A percentile compares a stretch with the other conserved stretches of the same genome.
Evolutionary conservation across 2,797 vertebrate species (phyloP).

Genomic region (Trachurus trachurus): DNA sequence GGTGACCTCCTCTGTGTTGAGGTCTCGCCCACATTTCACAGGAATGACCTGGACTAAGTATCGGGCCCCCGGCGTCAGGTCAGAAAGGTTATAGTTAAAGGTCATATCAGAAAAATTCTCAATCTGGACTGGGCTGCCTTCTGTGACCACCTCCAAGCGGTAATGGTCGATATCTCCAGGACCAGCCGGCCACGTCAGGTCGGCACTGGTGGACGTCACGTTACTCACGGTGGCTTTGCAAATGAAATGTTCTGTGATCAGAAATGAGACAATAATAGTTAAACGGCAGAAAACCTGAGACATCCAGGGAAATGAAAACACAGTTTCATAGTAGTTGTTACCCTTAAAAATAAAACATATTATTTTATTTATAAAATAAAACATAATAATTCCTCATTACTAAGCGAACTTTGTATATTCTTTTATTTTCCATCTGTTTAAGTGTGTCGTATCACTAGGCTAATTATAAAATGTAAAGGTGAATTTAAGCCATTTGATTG

Average conservation of each 20-base stretch:
- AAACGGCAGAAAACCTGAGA: too few relatives aligned
- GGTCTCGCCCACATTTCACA: slow-evolving; percentile 74
- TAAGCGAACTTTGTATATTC: too few relatives aligned
- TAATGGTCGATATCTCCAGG: slow-evolving; percentile 62
- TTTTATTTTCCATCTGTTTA: background rate
- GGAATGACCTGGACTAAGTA: slow-evolving; percentile 76
- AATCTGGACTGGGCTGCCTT: accelerated
- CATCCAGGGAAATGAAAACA: background rate
- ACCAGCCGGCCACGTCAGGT: slow-evolving; percentile 57
- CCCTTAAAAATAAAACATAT: too few relatives aligned
- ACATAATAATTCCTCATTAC: background rate
- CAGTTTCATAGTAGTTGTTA: background rate
- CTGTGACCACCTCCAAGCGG: slow-evolving; percentile 59
- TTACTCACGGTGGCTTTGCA: background rate
- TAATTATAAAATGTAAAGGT: too few relatives aligned
- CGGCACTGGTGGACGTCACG: background rate
- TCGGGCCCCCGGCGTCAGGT: slow-evolving; percentile 64
- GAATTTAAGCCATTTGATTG: too few relatives aligned
- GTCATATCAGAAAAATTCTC: accelerated
- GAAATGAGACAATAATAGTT: background rate
- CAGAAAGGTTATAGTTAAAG: background rate
- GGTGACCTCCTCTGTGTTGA: slow-evolving; percentile 61
- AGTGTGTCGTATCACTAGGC: too few relatives aligned
- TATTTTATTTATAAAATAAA: too few relatives aligned
- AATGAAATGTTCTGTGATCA: slow-evolving; percentile 69